Evolutionary conservation across 2,888 invertebrate species (phyloP).

Genomic region (Microplitis manilae): DNA sequence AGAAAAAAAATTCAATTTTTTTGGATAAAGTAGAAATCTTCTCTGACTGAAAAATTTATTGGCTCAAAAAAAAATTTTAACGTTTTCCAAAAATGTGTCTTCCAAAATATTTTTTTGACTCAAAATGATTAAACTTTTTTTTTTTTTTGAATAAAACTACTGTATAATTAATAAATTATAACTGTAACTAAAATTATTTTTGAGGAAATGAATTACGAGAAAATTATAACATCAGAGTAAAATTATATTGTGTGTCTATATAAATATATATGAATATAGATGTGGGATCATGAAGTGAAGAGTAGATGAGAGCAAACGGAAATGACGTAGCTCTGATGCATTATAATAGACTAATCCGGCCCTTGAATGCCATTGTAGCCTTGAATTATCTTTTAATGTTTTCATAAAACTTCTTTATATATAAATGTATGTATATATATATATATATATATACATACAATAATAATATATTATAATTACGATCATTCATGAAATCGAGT

Average conservation of each 20-base stretch:
- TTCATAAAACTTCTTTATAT: constrained; percentile 65
- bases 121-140: no score
- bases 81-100: no score
- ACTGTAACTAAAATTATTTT: neutral
- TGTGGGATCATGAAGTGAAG: constrained; percentile 17
- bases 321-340: constrained; percentile 58
- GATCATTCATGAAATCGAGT: constrained; percentile 51
- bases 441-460: no score
- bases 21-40: no score
- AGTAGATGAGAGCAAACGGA: constrained; percentile 55
- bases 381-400: constrained; percentile 66
- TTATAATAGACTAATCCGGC: constrained; percentile 50
- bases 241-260: constrained; percentile 5
- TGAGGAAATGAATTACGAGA: neutral
- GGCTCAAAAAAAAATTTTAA: no score
- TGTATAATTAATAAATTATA: no score
- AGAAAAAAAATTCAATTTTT: no score
- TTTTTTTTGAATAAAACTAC: neutral
- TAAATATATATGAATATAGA: constrained; percentile 5
- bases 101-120: no score
- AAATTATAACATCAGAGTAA: neutral
- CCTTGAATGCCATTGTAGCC: constrained; percentile 50
- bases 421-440: constrained; percentile 38
- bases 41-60: no score
- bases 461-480: constrained; percentile 65